These are phyloP conservation scores for Lasioglossum leucozonium DNA, from an alignment of 2,888 invertebrate species.

Conservation along the genomic window DNA sequence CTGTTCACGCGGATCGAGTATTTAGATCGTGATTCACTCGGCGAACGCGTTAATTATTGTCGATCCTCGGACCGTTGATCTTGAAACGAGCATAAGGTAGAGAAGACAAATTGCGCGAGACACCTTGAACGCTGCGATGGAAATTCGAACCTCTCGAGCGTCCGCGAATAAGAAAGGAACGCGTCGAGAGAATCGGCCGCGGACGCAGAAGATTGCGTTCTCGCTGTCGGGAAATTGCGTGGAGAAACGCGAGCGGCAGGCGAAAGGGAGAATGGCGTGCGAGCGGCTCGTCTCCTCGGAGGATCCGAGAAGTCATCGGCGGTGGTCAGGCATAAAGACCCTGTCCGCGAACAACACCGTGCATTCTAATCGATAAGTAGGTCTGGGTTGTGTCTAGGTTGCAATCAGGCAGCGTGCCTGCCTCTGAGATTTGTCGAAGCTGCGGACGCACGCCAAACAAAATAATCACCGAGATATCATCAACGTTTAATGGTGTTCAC, in stretches of 20 bases:
- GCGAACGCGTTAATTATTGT: too few species aligned
- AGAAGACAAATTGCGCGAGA: neutral
- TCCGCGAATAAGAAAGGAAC: neutral
- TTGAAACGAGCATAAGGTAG: neutral
- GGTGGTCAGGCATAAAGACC: slow-evolving; percentile 5
- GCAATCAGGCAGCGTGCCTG: slow-evolving; percentile 27
- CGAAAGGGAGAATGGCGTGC: neutral
- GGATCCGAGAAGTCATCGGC: neutral
- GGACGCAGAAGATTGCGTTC: neutral
- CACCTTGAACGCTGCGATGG: neutral
- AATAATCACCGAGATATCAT: slow-evolving; percentile 28
- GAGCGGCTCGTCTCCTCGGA: too few species aligned
- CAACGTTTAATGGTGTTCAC: neutral
- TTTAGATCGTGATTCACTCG: too few species aligned
- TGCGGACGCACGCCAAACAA: slow-evolving; percentile 34
- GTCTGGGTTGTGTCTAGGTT: slow-evolving; percentile 62
- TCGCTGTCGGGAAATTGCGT: neutral
- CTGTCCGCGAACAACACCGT: slow-evolving; percentile 6
- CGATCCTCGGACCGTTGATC: too few species aligned
- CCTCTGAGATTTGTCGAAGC: slow-evolving; percentile 48
- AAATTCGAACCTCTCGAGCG: neutral
- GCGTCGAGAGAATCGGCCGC: neutral
- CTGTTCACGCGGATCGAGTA: neutral
- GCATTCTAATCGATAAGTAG: slow-evolving; percentile 52
- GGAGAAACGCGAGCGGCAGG: neutral